A percentile compares a stretch with the other conserved stretches of the same genome.
phyloP scores from a whole-genome alignment of 2,888 invertebrate genomes.

The Tiliacea citrago region DNA sequence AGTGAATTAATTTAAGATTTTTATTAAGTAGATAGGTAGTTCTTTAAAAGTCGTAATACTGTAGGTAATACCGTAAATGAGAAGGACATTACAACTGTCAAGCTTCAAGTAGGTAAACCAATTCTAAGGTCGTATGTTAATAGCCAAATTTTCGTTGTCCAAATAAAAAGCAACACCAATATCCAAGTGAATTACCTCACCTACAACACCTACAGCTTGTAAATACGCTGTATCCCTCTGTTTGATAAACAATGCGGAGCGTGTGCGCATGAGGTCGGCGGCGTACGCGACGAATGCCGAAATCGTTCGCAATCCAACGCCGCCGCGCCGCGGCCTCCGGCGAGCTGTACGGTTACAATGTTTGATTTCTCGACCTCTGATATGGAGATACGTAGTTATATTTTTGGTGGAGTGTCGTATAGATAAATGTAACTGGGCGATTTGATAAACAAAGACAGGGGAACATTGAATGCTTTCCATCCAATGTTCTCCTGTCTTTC shows the following conservation, averaged over 20 bases:
- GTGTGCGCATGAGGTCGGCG: conserved; percentile 50
- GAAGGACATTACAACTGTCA: no score
- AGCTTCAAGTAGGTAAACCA: no score
- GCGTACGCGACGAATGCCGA: conserved; percentile 56
- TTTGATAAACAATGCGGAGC: conserved; percentile 51
- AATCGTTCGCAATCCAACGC: conserved; percentile 53
- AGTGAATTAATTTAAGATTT: no score
- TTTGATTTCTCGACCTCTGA: conserved; percentile 7
- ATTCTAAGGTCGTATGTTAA: no score
- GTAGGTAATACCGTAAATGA: no score
- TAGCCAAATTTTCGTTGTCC: background rate
- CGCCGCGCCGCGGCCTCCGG: conserved; percentile 40
- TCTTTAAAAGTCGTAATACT: no score
- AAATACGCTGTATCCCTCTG: conserved; percentile 9
- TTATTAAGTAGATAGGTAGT: no score
- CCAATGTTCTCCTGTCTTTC: no score
- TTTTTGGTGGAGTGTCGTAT: background rate
- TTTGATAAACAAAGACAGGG: no score
- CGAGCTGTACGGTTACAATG: conserved; percentile 35
- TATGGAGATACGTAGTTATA: background rate
- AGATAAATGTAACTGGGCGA: background rate
- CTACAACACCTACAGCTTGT: conserved; percentile 3
- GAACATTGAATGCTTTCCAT: no score
- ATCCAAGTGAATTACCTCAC: conserved; percentile 18
- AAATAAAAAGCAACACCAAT: background rate